A percentile compares a stretch with the other conserved stretches of the same genome.
phyloP scores from a whole-genome alignment of 2,888 invertebrate genomes.

The Autographa pulchrina region DNA sequence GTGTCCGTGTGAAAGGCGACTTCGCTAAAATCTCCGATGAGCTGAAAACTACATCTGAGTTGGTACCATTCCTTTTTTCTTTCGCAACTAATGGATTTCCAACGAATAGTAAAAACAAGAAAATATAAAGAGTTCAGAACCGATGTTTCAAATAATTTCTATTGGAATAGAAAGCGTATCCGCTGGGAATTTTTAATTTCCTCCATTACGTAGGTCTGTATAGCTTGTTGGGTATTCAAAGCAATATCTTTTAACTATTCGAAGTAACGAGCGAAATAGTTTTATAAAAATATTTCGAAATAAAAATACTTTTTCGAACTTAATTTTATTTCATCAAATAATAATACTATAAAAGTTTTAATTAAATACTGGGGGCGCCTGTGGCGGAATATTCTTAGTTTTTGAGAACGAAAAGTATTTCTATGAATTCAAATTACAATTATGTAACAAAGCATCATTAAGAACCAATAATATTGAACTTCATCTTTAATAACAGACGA shows the following conservation, averaged over 20 bases:
- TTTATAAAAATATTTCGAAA: neutral
- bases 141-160: conserved; percentile 70
- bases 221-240: conserved; percentile 32
- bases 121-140: conserved; percentile 59
- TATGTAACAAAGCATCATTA: neutral
- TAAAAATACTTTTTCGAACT: neutral
- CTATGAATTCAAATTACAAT: conserved; percentile 3
- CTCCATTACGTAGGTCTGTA: conserved; percentile 38
- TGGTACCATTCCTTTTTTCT: conserved; percentile 62
- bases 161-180: conserved; percentile 65
- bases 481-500: neutral
- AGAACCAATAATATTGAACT: neutral
- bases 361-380: neutral
- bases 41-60: conserved; percentile 70
- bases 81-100: conserved; percentile 75
- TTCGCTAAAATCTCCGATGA: conserved; percentile 69
- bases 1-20: conserved; percentile 43
- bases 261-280: conserved; percentile 5
- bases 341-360: neutral
- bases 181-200: conserved; percentile 71
- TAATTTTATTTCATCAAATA: neutral
- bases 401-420: neutral
- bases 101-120: conserved; percentile 62
- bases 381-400: conserved; percentile 4
- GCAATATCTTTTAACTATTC: conserved; percentile 36